Evolutionary conservation across 1,140 invertebrate genomes (phyloP).

Genomic region (Sinella curviseta): DNA sequence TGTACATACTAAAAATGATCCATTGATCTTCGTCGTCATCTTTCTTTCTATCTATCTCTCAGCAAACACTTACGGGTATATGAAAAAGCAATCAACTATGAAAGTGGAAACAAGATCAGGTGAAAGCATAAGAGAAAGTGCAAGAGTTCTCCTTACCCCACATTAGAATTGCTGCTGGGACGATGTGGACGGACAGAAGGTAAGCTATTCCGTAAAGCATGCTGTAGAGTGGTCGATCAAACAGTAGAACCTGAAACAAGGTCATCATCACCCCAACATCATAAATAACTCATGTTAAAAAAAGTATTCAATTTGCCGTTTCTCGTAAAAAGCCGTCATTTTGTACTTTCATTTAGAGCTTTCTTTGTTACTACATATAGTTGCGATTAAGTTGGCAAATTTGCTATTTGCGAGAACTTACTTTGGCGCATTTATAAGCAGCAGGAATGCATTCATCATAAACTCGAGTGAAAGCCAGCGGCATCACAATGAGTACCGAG

Average conservation of each 20-base stretch:
- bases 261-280: not conserved
- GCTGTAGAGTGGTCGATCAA: not conserved
- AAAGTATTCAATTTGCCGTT: too few relatives aligned
- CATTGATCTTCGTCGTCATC: too few relatives aligned
- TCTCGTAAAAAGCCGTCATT: not conserved
- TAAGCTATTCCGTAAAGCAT: constrained; percentile 27
- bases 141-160: constrained; percentile 27
- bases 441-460: constrained; percentile 18
- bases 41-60: too few relatives aligned
- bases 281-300: not conserved
- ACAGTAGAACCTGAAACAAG: not conserved
- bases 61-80: too few relatives aligned
- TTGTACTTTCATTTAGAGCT: too few relatives aligned
- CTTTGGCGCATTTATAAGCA: constrained; percentile 35
- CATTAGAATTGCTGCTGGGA: constrained; percentile 32
- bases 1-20: too few relatives aligned
- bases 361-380: too few relatives aligned
- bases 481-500: constrained; percentile 29
- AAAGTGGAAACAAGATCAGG: too few relatives aligned
- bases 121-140: too few relatives aligned
- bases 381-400: too few relatives aligned
- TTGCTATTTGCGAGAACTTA: too few relatives aligned
- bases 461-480: constrained; percentile 16
- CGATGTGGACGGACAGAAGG: constrained; percentile 21
- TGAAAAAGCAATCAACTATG: too few relatives aligned